A percentile compares a stretch with the other conserved stretches of the same genome.
Conservation (phyloP, 2,797 vertebrate genomes). For the Acestrorhynchus altus region DNA sequence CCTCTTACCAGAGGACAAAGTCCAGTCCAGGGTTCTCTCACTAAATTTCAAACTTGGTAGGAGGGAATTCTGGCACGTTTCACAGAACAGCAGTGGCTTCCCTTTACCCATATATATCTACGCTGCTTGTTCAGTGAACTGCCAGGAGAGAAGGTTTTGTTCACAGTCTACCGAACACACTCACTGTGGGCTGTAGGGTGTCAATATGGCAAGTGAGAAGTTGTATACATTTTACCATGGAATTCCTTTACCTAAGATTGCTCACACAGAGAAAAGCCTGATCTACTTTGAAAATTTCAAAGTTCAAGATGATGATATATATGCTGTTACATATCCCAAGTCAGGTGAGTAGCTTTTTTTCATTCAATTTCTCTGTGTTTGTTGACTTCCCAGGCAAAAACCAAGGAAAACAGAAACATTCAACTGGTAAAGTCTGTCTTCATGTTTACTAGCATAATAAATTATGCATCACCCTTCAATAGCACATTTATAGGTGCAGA, state of each 20-base stretch:
- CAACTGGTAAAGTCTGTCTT: too few species aligned
- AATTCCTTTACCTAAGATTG: constrained; percentile 56
- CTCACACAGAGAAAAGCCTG: constrained; percentile 68
- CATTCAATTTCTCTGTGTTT: neutral
- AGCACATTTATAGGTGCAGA: too few species aligned
- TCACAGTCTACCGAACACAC: neutral
- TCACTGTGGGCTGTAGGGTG: neutral
- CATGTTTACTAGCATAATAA: too few species aligned
- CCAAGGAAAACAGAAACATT: too few species aligned
- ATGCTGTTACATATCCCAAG: constrained; percentile 76
- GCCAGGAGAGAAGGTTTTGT: too few species aligned
- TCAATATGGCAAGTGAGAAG: neutral
- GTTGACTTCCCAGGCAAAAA: too few species aligned
- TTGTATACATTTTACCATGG: constrained; percentile 64
- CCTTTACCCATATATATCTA: neutral
- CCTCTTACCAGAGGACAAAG: neutral
- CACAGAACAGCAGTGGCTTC: too few species aligned
- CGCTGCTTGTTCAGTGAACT: neutral
- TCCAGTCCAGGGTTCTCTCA: neutral
- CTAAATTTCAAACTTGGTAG: neutral
- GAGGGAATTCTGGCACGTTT: neutral
- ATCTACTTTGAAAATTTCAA: constrained; percentile 63
- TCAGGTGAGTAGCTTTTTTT: constrained; percentile 66
- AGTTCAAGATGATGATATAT: constrained; percentile 70
- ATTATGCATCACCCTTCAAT: too few species aligned